Evolutionary conservation across 2,888 invertebrate species (phyloP).

Genomic region (Drosophila fungiperda): DNA sequence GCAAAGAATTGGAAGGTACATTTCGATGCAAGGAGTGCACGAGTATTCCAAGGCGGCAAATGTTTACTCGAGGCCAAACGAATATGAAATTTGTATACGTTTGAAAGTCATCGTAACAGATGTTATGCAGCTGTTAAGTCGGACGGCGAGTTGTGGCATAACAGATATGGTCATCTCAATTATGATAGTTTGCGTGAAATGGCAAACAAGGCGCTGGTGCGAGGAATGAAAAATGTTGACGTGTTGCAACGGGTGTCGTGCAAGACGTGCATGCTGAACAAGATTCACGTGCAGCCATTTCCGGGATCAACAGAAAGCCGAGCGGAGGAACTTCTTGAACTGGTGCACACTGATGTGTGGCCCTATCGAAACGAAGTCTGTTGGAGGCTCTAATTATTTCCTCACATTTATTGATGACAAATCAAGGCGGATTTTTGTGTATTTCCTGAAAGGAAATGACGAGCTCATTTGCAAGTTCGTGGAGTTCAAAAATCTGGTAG

Average conservation of each 20-base stretch:
- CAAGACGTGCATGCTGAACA: slow-evolving; percentile 1
- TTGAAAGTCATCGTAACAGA: background rate
- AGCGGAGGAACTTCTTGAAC: background rate
- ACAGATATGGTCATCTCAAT: background rate
- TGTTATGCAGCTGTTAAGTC: slow-evolving; percentile 9
- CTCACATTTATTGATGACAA: background rate
- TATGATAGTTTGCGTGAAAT: background rate
- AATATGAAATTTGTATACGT: background rate
- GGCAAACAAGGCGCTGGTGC: too few relatives aligned
- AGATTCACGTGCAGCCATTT: slow-evolving; percentile 1
- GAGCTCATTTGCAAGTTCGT: background rate
- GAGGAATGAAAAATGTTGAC: background rate
- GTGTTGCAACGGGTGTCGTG: background rate
- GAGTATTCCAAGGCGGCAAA: background rate
- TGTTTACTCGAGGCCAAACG: slow-evolving; percentile 4
- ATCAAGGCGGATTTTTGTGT: slow-evolving; percentile 2
- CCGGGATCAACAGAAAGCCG: background rate
- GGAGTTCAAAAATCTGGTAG: background rate
- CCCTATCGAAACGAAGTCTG: background rate
- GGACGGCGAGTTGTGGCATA: background rate
- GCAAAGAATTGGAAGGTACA: too few relatives aligned
- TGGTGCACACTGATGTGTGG: background rate
- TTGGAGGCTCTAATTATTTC: background rate
- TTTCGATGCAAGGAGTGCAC: slow-evolving; percentile 2
- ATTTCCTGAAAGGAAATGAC: background rate